These are phyloP conservation scores for Lophius americanus DNA, from an alignment of 2,797 vertebrate species.

Conservation along the genomic window DNA sequence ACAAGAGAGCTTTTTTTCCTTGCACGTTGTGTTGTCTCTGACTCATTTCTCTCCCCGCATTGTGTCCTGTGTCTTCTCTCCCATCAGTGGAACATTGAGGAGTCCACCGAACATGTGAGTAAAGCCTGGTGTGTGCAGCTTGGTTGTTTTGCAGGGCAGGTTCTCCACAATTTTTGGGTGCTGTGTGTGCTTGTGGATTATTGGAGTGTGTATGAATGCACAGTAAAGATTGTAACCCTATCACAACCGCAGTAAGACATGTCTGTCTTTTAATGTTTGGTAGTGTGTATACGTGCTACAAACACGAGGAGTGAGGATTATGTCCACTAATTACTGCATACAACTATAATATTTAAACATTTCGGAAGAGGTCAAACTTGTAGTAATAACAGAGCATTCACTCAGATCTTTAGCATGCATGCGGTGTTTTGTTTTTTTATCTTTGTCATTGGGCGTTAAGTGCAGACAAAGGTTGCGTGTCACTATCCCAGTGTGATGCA, in stretches of 20 bases:
- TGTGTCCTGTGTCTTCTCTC: conserved; percentile 79
- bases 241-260: conserved; percentile 57
- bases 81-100: conserved; percentile 95
- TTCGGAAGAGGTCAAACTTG: conserved; percentile 25
- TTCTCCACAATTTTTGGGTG: conserved; percentile 63
- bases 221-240: conserved; percentile 55
- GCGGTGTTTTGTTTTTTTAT: conserved; percentile 14
- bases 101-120: conserved; percentile 97
- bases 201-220: conserved; percentile 45
- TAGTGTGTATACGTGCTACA: conserved; percentile 3
- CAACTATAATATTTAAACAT: conserved; percentile 36
- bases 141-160: conserved; percentile 73
- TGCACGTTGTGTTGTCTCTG: conserved; percentile 84
- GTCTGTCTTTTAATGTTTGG: conserved; percentile 20
- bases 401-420: conserved; percentile 24
- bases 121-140: conserved; percentile 86
- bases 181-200: conserved; percentile 33
- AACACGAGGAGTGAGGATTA: conserved; percentile 38
- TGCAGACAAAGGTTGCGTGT: conserved; percentile 50
- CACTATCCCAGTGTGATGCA: conserved; percentile 53
- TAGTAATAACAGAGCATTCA: conserved; percentile 31
- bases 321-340: conserved; percentile 12
- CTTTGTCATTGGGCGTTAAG: conserved; percentile 25
- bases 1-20: conserved; percentile 81
- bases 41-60: conserved; percentile 74